Conservation (phyloP, 1,140 invertebrate genomes). For the Caerostris extrusa region DNA sequence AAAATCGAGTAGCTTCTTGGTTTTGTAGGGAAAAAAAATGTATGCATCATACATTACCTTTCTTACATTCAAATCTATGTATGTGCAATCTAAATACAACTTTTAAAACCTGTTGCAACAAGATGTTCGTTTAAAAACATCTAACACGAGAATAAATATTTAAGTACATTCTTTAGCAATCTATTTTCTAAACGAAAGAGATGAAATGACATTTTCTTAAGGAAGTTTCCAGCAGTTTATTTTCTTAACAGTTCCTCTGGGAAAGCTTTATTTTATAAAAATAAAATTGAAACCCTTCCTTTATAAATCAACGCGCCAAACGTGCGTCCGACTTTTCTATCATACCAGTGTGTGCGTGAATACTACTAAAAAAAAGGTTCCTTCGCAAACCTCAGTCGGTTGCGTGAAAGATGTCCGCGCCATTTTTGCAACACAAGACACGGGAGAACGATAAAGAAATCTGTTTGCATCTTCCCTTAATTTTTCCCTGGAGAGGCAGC, state of each 20-base stretch:
- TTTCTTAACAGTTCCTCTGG: background rate
- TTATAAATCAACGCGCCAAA: background rate
- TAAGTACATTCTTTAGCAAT: background rate
- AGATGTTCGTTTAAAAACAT: background rate
- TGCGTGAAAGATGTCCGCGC: background rate
- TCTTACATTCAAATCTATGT: background rate
- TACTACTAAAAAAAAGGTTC: background rate
- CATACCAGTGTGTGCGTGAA: background rate
- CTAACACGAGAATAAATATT: background rate
- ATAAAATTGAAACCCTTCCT: too few species aligned
- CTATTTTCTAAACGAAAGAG: background rate
- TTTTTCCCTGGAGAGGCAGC: constrained; percentile 57
- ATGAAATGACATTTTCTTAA: background rate
- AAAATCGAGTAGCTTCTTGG: background rate
- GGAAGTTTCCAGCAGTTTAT: background rate
- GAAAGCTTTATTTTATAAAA: too few species aligned
- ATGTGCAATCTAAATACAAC: background rate
- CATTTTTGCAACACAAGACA: constrained; percentile 18
- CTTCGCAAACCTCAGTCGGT: background rate
- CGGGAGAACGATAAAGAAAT: constrained; percentile 69
- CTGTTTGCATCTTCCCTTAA: constrained; percentile 71
- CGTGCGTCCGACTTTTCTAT: background rate
- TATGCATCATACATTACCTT: too few species aligned
- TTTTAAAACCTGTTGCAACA: background rate
- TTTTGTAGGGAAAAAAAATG: too few species aligned